Evolutionary conservation across 92 coral and sea anemone genomes (phyloP).

Genomic region (Zoanthus sociatus): DNA sequence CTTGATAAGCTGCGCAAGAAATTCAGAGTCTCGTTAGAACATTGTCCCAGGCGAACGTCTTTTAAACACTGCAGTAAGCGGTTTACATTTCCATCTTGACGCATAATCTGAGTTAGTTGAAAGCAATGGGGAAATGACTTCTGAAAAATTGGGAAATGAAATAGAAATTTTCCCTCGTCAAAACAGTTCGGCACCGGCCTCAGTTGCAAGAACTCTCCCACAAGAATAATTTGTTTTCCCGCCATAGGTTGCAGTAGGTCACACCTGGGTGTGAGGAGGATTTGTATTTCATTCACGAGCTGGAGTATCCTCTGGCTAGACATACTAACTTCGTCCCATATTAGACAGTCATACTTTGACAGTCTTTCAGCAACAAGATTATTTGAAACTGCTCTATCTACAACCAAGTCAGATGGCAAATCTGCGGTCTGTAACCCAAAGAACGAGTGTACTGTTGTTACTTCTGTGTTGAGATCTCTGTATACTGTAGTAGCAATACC

Average conservation of each 20-base stretch:
- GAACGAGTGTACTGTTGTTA: neutral
- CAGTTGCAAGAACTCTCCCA: constrained; percentile 6
- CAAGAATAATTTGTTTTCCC: neutral
- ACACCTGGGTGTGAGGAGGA: neutral
- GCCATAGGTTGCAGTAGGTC: neutral
- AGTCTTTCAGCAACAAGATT: neutral
- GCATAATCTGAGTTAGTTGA: constrained; percentile 38
- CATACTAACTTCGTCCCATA: constrained; percentile 8
- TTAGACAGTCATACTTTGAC: neutral
- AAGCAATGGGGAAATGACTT: constrained; percentile 63
- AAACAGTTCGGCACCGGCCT: constrained; percentile 1
- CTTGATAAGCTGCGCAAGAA: constrained; percentile 51
- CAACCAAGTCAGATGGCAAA: neutral
- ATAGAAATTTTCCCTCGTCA: constrained; percentile 19
- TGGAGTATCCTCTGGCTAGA: neutral
- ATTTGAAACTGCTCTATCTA: neutral
- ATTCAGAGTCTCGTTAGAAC: constrained; percentile 41
- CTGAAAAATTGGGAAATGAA: constrained; percentile 13
- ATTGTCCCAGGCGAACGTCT: constrained; percentile 63
- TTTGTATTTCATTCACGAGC: neutral
- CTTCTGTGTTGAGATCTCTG: neutral
- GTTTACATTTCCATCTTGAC: constrained; percentile 52
- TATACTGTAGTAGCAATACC: neutral
- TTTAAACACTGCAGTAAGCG: constrained; percentile 41
- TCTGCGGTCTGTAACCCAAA: neutral